Conservation (phyloP, 2,888 invertebrate genomes). For the Candidula unifasciata region DNA sequence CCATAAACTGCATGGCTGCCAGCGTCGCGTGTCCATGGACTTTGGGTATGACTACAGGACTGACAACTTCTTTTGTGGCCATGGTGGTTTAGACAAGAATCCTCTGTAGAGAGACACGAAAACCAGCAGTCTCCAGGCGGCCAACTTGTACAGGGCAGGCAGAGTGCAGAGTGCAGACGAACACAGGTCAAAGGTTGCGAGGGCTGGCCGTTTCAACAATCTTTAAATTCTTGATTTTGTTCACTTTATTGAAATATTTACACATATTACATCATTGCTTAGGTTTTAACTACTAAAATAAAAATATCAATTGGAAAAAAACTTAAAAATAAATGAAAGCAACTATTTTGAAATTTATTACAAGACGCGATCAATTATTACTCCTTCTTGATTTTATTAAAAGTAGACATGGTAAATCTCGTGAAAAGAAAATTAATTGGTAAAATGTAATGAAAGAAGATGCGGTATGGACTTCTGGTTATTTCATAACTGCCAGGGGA, state of each 20-base stretch:
- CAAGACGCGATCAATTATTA: too few relatives aligned
- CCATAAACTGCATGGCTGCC: conserved; percentile 88
- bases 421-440: too few relatives aligned
- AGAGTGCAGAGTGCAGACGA: background rate
- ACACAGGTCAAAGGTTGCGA: conserved; percentile 2
- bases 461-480: too few relatives aligned
- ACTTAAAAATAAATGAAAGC: background rate
- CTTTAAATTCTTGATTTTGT: background rate
- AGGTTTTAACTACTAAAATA: background rate
- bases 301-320: background rate
- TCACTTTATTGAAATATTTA: background rate
- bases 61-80: background rate
- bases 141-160: background rate
- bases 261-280: background rate
- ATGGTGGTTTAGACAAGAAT: background rate
- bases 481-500: too few relatives aligned
- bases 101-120: background rate
- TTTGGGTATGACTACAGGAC: conserved; percentile 19
- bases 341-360: background rate
- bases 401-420: too few relatives aligned
- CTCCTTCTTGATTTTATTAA: too few relatives aligned
- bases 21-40: conserved; percentile 74
- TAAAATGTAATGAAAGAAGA: too few relatives aligned
- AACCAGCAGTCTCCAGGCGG: background rate
- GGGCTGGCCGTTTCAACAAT: too few relatives aligned